These are phyloP conservation scores for Salmo trutta DNA, from an alignment of 2,797 vertebrate genomes.

Conservation along the genomic window DNA sequence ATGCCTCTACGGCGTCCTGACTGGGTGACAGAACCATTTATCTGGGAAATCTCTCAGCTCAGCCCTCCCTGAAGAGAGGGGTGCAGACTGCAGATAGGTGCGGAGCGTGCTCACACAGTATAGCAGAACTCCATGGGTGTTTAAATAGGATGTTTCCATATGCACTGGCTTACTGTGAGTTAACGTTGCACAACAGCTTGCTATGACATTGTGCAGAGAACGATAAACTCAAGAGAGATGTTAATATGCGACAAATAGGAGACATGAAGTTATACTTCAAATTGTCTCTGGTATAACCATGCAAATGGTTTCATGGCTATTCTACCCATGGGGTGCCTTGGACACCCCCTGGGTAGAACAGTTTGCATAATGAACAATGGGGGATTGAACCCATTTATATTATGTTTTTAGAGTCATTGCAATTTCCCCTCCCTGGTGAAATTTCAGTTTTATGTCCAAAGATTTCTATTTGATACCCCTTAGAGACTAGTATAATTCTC, in stretches of 20 bases:
- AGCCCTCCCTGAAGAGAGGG: background rate
- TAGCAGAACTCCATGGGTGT: too few species aligned
- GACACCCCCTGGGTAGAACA: background rate
- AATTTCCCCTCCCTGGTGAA: conserved; percentile 37
- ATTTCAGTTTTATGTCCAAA: conserved; percentile 47
- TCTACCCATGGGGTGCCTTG: background rate
- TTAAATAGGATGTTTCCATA: background rate
- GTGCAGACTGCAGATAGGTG: background rate
- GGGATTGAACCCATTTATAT: conserved; percentile 40
- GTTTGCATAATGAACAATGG: background rate
- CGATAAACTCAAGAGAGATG: conserved; percentile 9
- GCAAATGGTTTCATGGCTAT: background rate
- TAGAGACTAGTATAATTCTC: conserved; percentile 29
- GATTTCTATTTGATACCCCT: conserved; percentile 32
- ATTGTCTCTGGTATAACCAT: background rate
- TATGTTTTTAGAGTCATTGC: conserved; percentile 28
- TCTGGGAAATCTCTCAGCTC: background rate
- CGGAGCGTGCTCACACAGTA: too few species aligned
- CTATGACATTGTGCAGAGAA: conserved; percentile 15
- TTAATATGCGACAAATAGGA: background rate
- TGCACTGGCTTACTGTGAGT: background rate
- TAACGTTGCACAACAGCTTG: background rate
- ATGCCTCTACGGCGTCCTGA: background rate
- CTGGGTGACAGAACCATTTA: background rate
- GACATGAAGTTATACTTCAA: background rate